These are phyloP conservation scores for Propithecus coquereli DNA, from an alignment of 2,113 vertebrate genomes.

Conservation along the genomic window DNA sequence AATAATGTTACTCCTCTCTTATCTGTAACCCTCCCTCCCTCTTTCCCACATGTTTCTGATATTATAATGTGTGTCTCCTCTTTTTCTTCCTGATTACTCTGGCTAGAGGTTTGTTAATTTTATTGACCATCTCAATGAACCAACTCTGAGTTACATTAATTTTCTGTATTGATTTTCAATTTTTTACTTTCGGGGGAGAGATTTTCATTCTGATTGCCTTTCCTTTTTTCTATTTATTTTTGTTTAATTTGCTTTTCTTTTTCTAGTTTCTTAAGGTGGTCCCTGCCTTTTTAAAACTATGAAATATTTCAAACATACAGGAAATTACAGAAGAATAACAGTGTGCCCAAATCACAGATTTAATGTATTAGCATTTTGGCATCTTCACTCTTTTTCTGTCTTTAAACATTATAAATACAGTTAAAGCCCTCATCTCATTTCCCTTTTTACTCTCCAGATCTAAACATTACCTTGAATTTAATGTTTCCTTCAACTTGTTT, in stretches of 20 bases:
- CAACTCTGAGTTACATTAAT: background rate
- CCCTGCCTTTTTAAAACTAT: background rate
- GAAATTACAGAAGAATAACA: background rate
- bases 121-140: background rate
- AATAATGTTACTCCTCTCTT: background rate
- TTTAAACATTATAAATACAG: background rate
- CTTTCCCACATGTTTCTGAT: background rate
- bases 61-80: background rate
- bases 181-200: background rate
- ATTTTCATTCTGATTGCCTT: background rate
- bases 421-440: too few relatives aligned
- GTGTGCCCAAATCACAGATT: background rate
- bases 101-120: background rate
- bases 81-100: background rate
- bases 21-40: background rate
- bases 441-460: background rate
- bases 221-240: background rate
- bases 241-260: background rate
- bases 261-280: background rate
- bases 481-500: background rate
- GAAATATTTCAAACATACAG: background rate
- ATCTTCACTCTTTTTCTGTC: background rate
- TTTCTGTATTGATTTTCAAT: background rate
- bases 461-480: background rate
- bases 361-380: background rate